phyloP scores from a whole-genome alignment of 2,113 vertebrate species.

The Festucalex cinctus region DNA sequence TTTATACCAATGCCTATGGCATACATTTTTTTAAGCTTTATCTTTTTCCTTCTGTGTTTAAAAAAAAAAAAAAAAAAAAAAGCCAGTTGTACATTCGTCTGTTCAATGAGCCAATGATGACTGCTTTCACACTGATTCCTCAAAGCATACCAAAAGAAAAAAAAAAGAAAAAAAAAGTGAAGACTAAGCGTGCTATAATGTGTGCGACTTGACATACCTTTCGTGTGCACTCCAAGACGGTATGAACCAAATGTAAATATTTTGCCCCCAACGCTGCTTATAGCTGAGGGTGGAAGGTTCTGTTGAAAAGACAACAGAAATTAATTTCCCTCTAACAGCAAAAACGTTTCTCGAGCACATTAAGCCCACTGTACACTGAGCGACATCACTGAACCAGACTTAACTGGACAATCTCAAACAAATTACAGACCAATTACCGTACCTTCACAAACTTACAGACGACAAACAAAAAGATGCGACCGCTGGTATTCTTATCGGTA shows the following conservation, averaged over 20 bases:
- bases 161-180: not conserved
- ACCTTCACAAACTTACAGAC: not conserved
- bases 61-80: no score
- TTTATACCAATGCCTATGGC: no score
- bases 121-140: no score
- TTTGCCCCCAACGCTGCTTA: slow-evolving; percentile 84
- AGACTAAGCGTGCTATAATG: no score
- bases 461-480: not conserved
- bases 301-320: slow-evolving; percentile 40
- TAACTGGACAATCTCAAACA: not conserved
- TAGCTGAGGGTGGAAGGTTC: slow-evolving; percentile 84
- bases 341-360: not conserved
- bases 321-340: not conserved
- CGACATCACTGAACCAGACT: not conserved
- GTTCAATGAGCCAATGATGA: no score
- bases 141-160: no score
- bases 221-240: slow-evolving; percentile 95
- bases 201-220: slow-evolving; percentile 75
- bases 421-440: not conserved
- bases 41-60: no score
- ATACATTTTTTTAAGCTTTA: no score
- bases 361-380: not conserved
- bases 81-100: no score
- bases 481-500: not conserved
- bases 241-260: slow-evolving; percentile 98